These are phyloP conservation scores for Bubo scandiacus DNA, from an alignment of 2,113 vertebrate species.

Conservation along the genomic window DNA sequence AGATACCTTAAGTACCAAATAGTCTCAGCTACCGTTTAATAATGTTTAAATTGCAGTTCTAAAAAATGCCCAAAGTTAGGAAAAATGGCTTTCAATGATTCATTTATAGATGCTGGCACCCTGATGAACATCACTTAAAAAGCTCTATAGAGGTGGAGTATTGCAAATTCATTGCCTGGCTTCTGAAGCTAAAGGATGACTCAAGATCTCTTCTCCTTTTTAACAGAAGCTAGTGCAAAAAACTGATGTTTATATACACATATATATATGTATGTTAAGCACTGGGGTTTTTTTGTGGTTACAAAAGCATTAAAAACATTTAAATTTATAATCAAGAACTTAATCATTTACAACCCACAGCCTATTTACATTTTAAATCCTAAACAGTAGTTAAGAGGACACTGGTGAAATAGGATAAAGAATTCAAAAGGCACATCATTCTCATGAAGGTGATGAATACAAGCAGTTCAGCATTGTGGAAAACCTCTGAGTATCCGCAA, in stretches of 20 bases:
- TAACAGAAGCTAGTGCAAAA: background rate
- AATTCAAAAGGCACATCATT: background rate
- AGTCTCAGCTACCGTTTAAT: background rate
- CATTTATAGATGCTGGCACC: background rate
- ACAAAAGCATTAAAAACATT: background rate
- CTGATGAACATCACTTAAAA: background rate
- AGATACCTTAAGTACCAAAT: background rate
- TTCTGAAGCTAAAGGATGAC: background rate
- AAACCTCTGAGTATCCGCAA: background rate
- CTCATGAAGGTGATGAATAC: background rate
- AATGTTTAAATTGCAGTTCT: background rate
- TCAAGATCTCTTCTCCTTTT: background rate
- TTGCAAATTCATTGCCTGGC: background rate
- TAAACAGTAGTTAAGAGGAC: background rate
- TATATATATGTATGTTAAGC: no score
- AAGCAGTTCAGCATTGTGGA: background rate
- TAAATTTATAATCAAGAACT: background rate
- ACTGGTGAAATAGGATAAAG: background rate
- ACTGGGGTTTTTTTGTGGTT: rapidly evolving
- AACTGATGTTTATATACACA: background rate
- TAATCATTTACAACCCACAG: background rate
- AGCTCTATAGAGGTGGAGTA: background rate
- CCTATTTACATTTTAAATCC: background rate
- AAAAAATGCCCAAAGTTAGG: background rate
- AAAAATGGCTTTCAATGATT: background rate